Evolutionary conservation across 2,797 vertebrate species (phyloP).

Genomic region (Sphenopsis melanotis): DNA sequence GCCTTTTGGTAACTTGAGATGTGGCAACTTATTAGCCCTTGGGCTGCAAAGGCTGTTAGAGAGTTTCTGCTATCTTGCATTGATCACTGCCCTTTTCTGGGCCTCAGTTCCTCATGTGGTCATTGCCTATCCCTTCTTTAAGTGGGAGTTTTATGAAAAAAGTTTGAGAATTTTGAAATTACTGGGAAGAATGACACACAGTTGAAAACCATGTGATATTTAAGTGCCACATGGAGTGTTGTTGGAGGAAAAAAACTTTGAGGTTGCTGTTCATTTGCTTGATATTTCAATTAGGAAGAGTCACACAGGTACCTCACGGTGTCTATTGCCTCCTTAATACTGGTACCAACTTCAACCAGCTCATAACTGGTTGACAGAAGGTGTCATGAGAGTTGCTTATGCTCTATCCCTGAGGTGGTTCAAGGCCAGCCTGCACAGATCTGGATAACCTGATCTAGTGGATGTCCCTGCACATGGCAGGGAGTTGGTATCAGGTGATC

Average conservation of each 20-base stretch:
- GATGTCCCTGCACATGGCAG: not conserved
- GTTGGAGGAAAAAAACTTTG: not conserved
- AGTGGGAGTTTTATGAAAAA: not conserved
- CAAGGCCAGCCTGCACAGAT: not conserved
- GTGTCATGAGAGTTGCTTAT: not conserved
- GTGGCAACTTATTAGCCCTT: not conserved
- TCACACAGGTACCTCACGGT: not conserved
- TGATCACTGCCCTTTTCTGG: not conserved
- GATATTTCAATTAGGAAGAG: not conserved
- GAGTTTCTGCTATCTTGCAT: not conserved
- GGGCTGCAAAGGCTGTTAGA: not conserved
- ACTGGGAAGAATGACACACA: not conserved
- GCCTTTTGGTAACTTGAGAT: not conserved
- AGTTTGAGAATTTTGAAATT: not conserved
- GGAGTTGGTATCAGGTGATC: not conserved
- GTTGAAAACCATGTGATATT: not conserved
- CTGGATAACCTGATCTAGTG: not conserved
- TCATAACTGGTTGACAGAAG: not conserved
- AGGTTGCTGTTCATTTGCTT: not conserved
- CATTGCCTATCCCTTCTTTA: not conserved
- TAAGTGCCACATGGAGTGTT: not conserved
- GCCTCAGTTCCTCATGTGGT: not conserved
- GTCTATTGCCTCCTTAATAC: not conserved
- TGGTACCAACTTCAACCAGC: not conserved
- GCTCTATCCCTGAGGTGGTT: not conserved